Evolutionary conservation across 2,797 vertebrate species (phyloP).

Genomic region (Tachyglossus aculeatus): DNA sequence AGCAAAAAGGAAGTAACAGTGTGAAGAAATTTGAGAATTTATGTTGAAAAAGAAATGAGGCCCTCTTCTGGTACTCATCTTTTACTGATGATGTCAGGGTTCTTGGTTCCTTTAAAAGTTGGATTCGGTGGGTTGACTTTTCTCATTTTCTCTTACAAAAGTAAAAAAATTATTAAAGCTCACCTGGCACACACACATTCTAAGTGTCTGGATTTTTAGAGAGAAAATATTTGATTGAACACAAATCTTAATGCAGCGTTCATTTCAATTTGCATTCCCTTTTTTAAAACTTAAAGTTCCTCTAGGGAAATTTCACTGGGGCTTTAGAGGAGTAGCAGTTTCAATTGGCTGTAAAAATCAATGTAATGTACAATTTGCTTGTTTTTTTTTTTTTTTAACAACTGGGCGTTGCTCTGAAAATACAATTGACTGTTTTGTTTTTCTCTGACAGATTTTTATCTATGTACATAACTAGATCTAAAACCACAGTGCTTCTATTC

Average conservation of each 20-base stretch:
- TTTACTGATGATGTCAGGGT: not conserved
- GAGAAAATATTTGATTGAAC: conserved; percentile 49
- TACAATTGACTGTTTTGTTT: conserved; percentile 59
- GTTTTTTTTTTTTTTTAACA: conserved; percentile 70
- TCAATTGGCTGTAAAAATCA: conserved; percentile 56
- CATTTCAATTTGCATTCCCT: conserved; percentile 35
- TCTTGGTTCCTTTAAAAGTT: not conserved
- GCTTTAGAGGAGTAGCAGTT: conserved; percentile 58
- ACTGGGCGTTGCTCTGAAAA: conserved; percentile 52
- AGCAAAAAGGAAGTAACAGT: too few relatives aligned
- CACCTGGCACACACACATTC: conserved; percentile 34
- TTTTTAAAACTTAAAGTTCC: conserved; percentile 57
- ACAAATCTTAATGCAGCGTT: conserved; percentile 39
- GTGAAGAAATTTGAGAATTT: too few relatives aligned
- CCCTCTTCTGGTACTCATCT: not conserved
- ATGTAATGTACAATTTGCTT: conserved; percentile 27
- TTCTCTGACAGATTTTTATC: too few relatives aligned
- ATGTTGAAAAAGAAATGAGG: too few relatives aligned
- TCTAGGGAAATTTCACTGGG: conserved; percentile 60
- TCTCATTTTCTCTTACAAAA: not conserved
- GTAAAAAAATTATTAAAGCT: conserved; percentile 24
- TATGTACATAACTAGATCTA: too few relatives aligned
- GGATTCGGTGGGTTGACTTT: not conserved
- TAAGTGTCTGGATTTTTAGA: conserved; percentile 17
- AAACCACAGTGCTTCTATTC: too few relatives aligned